These are phyloP conservation scores for Napeogenes inachia DNA, from an alignment of 2,888 invertebrate genomes.

Conservation along the genomic window DNA sequence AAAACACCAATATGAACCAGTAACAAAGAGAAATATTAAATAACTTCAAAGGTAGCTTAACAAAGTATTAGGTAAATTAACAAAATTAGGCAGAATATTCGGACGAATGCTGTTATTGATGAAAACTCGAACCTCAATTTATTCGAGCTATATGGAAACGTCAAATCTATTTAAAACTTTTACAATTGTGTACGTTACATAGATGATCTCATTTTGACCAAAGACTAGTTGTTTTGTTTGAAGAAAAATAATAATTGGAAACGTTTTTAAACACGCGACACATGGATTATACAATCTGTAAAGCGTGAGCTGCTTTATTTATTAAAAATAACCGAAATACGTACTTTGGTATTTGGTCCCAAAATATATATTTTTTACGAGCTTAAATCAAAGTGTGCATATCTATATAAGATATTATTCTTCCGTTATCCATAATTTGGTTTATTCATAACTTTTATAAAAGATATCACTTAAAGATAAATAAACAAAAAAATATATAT, in stretches of 20 bases:
- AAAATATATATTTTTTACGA: no score
- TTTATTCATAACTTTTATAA: no score
- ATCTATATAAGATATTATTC: no score
- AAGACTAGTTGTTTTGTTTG: not conserved
- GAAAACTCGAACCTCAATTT: constrained; percentile 31
- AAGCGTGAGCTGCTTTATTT: no score
- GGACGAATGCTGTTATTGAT: constrained; percentile 9
- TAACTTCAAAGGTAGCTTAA: not conserved
- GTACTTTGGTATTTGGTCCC: no score
- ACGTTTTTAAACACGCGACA: not conserved
- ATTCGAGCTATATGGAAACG: constrained; percentile 39
- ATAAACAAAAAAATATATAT: no score
- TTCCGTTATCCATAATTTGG: no score
- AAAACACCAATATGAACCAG: not conserved
- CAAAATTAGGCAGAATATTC: constrained; percentile 9
- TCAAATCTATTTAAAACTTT: constrained; percentile 56
- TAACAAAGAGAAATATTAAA: not conserved
- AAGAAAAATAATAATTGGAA: not conserved
- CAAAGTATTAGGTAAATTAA: not conserved
- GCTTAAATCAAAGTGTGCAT: no score
- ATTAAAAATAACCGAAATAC: no score
- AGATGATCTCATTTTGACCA: not conserved
- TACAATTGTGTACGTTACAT: not conserved
- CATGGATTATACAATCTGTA: not conserved
- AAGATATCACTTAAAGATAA: no score